phyloP scores from a whole-genome alignment of 2,888 invertebrate genomes.

The Perithous albicinctus region DNA sequence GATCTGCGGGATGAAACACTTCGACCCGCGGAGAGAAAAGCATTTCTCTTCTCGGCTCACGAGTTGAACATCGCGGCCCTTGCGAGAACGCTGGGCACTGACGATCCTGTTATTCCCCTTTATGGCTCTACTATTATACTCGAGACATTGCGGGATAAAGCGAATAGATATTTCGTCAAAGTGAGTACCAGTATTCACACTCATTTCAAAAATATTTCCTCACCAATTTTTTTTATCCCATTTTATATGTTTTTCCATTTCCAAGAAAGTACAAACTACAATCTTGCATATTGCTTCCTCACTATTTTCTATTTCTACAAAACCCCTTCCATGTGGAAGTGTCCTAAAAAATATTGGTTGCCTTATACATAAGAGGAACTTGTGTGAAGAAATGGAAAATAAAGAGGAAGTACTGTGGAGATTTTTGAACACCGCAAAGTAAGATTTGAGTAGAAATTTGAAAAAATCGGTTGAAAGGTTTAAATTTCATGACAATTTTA shows the following conservation, averaged over 20 bases:
- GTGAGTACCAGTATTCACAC: slow-evolving; percentile 66
- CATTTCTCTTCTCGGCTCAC: slow-evolving; percentile 79
- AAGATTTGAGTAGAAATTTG: no score
- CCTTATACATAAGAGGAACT: no score
- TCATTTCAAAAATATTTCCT: background rate
- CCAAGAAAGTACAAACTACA: background rate
- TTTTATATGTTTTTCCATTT: background rate
- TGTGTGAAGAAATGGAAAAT: no score
- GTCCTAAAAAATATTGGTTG: no score
- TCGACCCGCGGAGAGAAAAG: slow-evolving; percentile 75
- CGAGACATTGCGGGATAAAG: slow-evolving; percentile 78
- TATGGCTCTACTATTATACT: slow-evolving; percentile 80
- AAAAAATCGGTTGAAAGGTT: no score
- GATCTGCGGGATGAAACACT: slow-evolving; percentile 70
- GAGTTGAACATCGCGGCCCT: slow-evolving; percentile 79
- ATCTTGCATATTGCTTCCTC: background rate
- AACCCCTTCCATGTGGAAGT: no score
- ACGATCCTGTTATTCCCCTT: slow-evolving; percentile 77
- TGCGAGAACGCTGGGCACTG: slow-evolving; percentile 75
- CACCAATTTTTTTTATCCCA: background rate
- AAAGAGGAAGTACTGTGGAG: no score
- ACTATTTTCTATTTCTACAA: background rate
- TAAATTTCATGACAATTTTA: no score
- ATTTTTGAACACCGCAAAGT: no score
- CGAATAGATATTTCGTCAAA: slow-evolving; percentile 75